Conservation (phyloP, 2,797 vertebrate genomes). For the Pogoniulus pusillus region DNA sequence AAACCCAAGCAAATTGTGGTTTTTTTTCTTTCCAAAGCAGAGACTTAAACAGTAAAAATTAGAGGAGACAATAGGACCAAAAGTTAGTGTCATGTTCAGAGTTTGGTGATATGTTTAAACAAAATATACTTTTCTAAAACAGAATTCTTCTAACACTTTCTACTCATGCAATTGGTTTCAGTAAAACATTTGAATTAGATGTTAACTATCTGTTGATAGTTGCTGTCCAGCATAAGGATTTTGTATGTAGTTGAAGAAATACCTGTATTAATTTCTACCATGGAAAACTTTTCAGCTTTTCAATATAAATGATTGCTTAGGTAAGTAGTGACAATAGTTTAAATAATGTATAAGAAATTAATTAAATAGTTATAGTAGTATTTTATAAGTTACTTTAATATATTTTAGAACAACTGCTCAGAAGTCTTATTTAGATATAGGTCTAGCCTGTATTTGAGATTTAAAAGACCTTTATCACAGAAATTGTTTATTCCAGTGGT, state of each 20-base stretch:
- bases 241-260: conserved; percentile 71
- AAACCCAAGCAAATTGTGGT: conserved; percentile 14
- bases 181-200: conserved; percentile 53
- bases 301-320: conserved; percentile 80
- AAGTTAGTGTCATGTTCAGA: conserved; percentile 78
- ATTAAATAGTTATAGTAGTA: conserved; percentile 63
- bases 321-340: conserved; percentile 79
- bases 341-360: conserved; percentile 60
- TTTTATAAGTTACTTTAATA: conserved; percentile 54
- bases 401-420: conserved; percentile 13
- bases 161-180: conserved; percentile 69
- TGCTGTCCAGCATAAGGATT: conserved; percentile 62
- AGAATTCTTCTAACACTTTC: conserved; percentile 79
- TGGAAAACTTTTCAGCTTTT: conserved; percentile 74
- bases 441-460: conserved; percentile 26
- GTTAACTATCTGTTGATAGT: conserved; percentile 64
- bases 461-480: not conserved
- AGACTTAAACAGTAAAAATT: conserved; percentile 18
- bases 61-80: conserved; percentile 4
- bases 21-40: conserved; percentile 1
- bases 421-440: conserved; percentile 34
- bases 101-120: conserved; percentile 84
- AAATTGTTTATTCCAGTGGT: conserved; percentile 23
- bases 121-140: conserved; percentile 83
- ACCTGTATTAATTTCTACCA: conserved; percentile 72